These are phyloP conservation scores for Ganaspis sp. DNA, from an alignment of 1,140 invertebrate genomes.

Conservation along the genomic window DNA sequence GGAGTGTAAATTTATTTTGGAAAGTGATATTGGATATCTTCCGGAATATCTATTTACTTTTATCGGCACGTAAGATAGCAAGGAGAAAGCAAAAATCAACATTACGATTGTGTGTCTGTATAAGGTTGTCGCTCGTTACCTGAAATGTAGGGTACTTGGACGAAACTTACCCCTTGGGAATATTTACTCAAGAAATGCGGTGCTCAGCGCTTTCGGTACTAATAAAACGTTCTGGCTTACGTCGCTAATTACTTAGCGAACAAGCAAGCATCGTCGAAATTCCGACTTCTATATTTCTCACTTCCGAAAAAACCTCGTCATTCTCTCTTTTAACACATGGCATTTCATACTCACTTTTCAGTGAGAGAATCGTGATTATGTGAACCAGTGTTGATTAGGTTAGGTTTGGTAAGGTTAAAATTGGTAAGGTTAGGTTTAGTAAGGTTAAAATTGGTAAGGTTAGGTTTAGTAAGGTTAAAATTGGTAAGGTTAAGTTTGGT, in stretches of 20 bases:
- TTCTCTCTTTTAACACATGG: too few relatives aligned
- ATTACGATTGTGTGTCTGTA: conserved; percentile 30
- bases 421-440: too few relatives aligned
- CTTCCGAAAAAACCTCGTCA: neutral
- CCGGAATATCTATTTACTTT: neutral
- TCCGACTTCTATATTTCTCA: conserved; percentile 22
- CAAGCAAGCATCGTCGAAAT: conserved; percentile 48
- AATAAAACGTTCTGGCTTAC: conserved; percentile 62
- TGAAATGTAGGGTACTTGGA: conserved; percentile 50
- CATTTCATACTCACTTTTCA: too few relatives aligned
- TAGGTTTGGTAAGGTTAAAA: too few relatives aligned
- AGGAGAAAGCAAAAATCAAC: conserved; percentile 11
- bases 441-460: too few relatives aligned
- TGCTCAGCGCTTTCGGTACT: conserved; percentile 60
- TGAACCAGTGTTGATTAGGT: too few relatives aligned
- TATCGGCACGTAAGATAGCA: neutral
- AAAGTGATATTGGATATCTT: neutral
- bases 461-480: too few relatives aligned
- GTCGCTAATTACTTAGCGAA: conserved; percentile 63
- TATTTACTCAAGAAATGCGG: conserved; percentile 58
- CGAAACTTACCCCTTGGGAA: conserved; percentile 57
- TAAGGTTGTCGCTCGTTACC: conserved; percentile 38
- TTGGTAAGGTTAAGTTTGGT: too few relatives aligned
- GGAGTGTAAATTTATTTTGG: too few relatives aligned
- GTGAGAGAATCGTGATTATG: too few relatives aligned